phyloP scores from a whole-genome alignment of 2,797 vertebrate species.

The Glyptemys insculpta region DNA sequence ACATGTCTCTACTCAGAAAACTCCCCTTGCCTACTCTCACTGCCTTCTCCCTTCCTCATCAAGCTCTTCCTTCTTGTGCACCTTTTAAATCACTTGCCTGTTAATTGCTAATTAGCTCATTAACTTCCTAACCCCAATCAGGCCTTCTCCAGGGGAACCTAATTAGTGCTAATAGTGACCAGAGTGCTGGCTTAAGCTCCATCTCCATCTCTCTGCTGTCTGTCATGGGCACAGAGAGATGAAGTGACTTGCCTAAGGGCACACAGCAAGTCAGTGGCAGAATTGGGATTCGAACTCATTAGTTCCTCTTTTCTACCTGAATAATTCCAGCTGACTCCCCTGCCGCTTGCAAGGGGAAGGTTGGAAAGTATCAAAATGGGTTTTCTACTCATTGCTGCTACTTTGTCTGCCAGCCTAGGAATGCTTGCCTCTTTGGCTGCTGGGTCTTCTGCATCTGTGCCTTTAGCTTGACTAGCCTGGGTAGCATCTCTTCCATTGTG shows the following conservation, averaged over 20 bases:
- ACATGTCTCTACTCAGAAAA: background rate
- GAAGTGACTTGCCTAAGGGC: background rate
- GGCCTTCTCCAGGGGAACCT: background rate
- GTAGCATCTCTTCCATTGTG: no score
- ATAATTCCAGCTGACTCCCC: background rate
- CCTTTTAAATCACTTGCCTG: background rate
- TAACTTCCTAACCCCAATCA: background rate
- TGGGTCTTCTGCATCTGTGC: no score
- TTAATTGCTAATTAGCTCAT: background rate
- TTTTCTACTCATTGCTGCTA: no score
- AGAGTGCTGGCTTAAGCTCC: background rate
- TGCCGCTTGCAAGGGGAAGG: background rate
- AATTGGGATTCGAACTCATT: background rate
- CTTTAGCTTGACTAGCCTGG: no score
- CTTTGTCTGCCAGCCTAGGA: no score
- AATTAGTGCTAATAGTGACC: background rate
- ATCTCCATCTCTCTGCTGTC: background rate
- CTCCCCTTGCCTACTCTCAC: background rate
- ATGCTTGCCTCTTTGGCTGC: no score
- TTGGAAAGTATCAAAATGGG: no score
- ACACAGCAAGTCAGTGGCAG: background rate
- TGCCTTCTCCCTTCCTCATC: no score
- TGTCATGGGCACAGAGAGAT: background rate
- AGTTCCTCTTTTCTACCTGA: background rate
- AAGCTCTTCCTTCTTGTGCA: background rate